Evolutionary conservation across 1,140 invertebrate species (phyloP).

Genomic region (Tetraneura akinire): DNA sequence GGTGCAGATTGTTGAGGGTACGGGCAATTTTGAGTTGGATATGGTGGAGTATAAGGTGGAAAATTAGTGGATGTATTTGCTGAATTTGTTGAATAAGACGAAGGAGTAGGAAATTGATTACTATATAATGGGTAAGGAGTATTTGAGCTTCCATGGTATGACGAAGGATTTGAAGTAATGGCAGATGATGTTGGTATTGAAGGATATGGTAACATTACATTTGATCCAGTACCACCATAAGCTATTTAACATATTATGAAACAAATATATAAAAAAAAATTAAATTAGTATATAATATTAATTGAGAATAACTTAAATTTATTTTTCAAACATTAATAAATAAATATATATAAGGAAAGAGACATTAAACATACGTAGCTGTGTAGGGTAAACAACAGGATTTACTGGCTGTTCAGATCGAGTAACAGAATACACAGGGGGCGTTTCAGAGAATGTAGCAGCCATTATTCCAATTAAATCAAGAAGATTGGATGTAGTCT

Average conservation of each 20-base stretch:
- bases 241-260: neutral
- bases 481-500: constrained; percentile 80
- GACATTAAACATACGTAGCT: constrained; percentile 58
- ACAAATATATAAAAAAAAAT: no score
- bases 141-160: constrained; percentile 52
- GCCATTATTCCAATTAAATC: constrained; percentile 90
- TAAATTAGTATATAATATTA: no score
- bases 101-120: constrained; percentile 60
- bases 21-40: constrained; percentile 51
- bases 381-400: constrained; percentile 66
- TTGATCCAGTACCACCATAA: constrained; percentile 58
- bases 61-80: constrained; percentile 23
- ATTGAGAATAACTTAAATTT: no score
- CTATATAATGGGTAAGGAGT: constrained; percentile 56
- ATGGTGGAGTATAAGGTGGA: constrained; percentile 55
- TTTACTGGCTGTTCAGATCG: constrained; percentile 59
- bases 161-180: constrained; percentile 54
- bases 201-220: constrained; percentile 56
- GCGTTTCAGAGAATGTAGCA: constrained; percentile 89
- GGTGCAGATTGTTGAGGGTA: constrained; percentile 39
- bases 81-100: constrained; percentile 53
- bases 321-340: no score
- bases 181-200: constrained; percentile 51
- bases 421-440: constrained; percentile 85
- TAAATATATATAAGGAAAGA: neutral